These are phyloP conservation scores for Corythornis madagascariensis DNA, from an alignment of 2,113 vertebrate genomes.

Conservation along the genomic window DNA sequence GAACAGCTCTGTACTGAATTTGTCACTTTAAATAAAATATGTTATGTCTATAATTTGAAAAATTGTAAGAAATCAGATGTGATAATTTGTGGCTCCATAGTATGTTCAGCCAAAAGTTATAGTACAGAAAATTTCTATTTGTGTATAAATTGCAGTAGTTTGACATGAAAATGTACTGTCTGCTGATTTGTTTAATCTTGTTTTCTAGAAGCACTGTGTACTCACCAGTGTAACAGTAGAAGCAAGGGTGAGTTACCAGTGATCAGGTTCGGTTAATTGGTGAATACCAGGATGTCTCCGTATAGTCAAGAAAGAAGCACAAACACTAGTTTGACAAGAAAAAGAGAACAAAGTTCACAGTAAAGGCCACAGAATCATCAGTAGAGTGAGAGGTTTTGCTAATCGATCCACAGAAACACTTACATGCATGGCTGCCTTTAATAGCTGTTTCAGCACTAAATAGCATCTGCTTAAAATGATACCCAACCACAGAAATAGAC, in stretches of 20 bases:
- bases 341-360: neutral
- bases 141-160: neutral
- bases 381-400: neutral
- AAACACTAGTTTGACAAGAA: neutral
- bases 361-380: slow-evolving; percentile 27
- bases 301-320: neutral
- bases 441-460: slow-evolving; percentile 45
- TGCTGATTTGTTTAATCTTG: neutral
- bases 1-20: neutral
- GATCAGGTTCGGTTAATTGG: neutral
- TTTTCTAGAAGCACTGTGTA: neutral
- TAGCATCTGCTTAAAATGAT: slow-evolving; percentile 58
- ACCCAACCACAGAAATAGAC: neutral
- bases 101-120: neutral
- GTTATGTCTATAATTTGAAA: neutral
- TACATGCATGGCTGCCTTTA: slow-evolving; percentile 43
- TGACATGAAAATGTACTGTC: neutral
- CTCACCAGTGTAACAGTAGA: neutral
- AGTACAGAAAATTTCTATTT: neutral
- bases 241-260: neutral
- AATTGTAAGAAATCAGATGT: rapidly evolving
- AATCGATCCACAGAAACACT: slow-evolving; percentile 61
- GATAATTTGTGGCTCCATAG: neutral
- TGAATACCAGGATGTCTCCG: neutral
- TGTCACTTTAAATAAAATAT: neutral